A percentile compares a stretch with the other conserved stretches of the same genome.
Evolutionary conservation across 1,140 invertebrate species (phyloP).

Genomic region (Phortica variegata): DNA sequence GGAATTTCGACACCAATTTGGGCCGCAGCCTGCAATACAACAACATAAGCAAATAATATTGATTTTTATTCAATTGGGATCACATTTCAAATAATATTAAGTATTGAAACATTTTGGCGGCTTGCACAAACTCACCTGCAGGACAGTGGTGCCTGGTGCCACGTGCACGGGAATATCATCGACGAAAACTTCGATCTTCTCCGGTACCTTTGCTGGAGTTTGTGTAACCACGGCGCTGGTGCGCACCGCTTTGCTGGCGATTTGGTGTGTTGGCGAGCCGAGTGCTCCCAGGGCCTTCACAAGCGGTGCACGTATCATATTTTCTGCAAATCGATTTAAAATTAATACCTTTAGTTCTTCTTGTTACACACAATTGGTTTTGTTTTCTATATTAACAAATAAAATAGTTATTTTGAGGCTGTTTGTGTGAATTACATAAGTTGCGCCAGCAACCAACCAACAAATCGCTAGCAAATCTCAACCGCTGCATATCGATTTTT

Average conservation of each 20-base stretch:
- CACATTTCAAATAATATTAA: conserved; percentile 1
- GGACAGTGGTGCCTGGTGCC: conserved; percentile 93
- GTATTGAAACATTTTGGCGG: conserved; percentile 5
- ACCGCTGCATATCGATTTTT: conserved; percentile 18
- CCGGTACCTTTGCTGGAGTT: conserved; percentile 63
- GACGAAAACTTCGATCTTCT: conserved; percentile 95
- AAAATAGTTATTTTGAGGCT: conserved; percentile 15
- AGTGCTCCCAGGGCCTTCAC: conserved; percentile 52
- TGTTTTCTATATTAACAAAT: conserved; percentile 2
- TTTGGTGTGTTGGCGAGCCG: conserved; percentile 51
- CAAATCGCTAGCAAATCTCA: conserved; percentile 7
- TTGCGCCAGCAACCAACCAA: conserved; percentile 14
- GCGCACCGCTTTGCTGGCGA: conserved; percentile 49
- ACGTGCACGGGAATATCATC: conserved; percentile 95
- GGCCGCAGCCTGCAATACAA: conserved; percentile 77
- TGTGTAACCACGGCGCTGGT: conserved; percentile 53
- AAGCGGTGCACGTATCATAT: conserved; percentile 56
- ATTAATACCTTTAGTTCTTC: conserved; percentile 1
- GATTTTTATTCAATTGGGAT: too few relatives aligned
- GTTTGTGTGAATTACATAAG: conserved; percentile 42
- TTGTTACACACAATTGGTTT: too few relatives aligned
- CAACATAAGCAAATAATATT: not conserved
- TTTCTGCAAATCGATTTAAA: conserved; percentile 34
- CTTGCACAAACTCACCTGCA: conserved; percentile 74
- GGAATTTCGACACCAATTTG: conserved; percentile 96